A percentile compares a stretch with the other conserved stretches of the same genome.
phyloP scores from a whole-genome alignment of 2,797 vertebrate genomes.

The Coregonus ussuriensis region DNA sequence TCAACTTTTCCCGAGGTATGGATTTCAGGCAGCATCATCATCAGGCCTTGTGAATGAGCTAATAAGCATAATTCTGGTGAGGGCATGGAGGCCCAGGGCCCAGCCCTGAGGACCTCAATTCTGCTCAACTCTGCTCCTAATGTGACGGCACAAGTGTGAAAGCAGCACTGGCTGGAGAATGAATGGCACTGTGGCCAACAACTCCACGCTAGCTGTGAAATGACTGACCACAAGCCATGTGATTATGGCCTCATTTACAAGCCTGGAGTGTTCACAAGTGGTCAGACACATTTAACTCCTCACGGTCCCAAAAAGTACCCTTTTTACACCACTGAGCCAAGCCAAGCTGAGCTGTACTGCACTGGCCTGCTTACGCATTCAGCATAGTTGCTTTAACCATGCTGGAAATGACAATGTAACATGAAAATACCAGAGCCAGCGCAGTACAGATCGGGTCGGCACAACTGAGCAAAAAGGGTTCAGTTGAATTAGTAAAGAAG shows the following conservation, averaged over 20 bases:
- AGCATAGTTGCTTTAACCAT: neutral
- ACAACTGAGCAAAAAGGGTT: neutral
- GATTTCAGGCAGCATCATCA: constrained; percentile 34
- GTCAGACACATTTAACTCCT: constrained; percentile 45
- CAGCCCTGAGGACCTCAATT: constrained; percentile 50
- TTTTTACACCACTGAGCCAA: neutral
- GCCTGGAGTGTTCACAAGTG: constrained; percentile 35
- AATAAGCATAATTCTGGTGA: constrained; percentile 49
- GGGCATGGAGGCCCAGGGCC: constrained; percentile 54
- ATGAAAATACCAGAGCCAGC: neutral
- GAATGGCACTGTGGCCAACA: neutral
- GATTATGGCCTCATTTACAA: constrained; percentile 53
- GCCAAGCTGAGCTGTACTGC: neutral
- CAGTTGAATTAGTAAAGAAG: neutral
- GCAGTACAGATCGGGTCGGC: no score
- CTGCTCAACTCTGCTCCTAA: neutral
- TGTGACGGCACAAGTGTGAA: constrained; percentile 69
- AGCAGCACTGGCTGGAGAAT: constrained; percentile 49
- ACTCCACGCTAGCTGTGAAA: constrained; percentile 25
- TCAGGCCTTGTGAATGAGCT: constrained; percentile 43
- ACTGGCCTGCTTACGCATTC: neutral
- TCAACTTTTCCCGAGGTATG: constrained; percentile 49
- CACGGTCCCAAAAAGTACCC: constrained; percentile 3
- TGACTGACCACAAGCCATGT: constrained; percentile 40
- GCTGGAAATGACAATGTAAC: neutral